These are phyloP conservation scores for Telmatochromis brichardi DNA, from an alignment of 2,113 vertebrate species.

Conservation along the genomic window DNA sequence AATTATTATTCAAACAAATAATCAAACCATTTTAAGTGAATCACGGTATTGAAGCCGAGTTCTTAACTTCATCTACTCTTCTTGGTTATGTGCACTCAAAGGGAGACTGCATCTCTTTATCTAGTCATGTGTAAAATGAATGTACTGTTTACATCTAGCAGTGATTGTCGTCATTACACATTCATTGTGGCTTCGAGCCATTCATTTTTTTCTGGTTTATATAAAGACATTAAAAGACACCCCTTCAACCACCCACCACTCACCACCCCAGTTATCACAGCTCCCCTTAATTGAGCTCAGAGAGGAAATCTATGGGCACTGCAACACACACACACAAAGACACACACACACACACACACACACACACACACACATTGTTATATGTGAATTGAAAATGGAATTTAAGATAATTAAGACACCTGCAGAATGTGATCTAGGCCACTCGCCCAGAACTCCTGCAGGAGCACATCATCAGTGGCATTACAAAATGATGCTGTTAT, in stretches of 20 bases:
- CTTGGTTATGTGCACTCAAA: neutral
- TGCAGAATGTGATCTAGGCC: neutral
- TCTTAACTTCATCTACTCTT: neutral
- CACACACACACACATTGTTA: neutral
- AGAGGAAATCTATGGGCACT: neutral
- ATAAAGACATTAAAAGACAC: neutral
- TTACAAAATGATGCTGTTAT: constrained; percentile 10
- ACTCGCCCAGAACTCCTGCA: neutral
- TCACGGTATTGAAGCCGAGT: neutral
- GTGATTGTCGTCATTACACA: neutral
- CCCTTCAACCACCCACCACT: neutral
- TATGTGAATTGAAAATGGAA: neutral
- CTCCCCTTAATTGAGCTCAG: neutral
- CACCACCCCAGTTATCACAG: neutral
- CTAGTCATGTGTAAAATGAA: neutral
- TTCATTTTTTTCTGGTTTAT: neutral
- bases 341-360: too few species aligned
- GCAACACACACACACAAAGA: neutral
- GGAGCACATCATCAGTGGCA: neutral
- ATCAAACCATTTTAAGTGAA: neutral
- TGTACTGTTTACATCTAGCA: neutral
- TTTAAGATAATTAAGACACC: constrained; percentile 20
- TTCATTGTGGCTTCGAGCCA: neutral
- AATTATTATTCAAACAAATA: neutral
- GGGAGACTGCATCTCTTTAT: neutral